Evolutionary conservation across 2,113 vertebrate species (phyloP).

Genomic region (Climacteris rufus): DNA sequence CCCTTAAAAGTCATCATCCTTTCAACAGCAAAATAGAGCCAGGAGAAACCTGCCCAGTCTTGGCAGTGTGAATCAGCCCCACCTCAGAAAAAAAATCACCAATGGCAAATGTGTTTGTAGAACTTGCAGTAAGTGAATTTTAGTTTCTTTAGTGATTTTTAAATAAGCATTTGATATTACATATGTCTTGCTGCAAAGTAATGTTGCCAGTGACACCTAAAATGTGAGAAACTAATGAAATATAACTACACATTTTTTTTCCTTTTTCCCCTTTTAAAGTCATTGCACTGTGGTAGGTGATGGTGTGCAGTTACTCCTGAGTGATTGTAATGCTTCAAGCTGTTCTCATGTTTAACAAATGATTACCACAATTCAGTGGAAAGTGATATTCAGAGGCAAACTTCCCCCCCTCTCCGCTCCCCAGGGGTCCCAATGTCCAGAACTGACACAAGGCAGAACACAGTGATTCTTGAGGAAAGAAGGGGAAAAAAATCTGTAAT

Average conservation of each 20-base stretch:
- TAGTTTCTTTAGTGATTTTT: neutral
- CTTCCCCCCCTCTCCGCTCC: neutral
- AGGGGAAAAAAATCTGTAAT: neutral
- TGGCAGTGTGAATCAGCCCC: neutral
- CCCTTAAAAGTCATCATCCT: neutral
- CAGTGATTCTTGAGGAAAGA: neutral
- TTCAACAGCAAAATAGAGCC: neutral
- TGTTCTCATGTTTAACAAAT: neutral
- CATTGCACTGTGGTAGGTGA: neutral
- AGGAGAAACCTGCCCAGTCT: neutral
- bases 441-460: neutral
- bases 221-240: neutral
- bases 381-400: neutral
- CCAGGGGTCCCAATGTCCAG: neutral
- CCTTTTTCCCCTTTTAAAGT: neutral
- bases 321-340: neutral
- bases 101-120: neutral
- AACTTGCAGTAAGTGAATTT: neutral
- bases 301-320: neutral
- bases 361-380: neutral
- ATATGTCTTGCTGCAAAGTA: neutral
- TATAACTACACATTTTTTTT: fast-evolving
- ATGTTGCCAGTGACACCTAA: neutral
- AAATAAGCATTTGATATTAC: neutral
- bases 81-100: neutral